phyloP scores from a whole-genome alignment of 1,140 invertebrate species.

The Cheumatopsyche charites region DNA sequence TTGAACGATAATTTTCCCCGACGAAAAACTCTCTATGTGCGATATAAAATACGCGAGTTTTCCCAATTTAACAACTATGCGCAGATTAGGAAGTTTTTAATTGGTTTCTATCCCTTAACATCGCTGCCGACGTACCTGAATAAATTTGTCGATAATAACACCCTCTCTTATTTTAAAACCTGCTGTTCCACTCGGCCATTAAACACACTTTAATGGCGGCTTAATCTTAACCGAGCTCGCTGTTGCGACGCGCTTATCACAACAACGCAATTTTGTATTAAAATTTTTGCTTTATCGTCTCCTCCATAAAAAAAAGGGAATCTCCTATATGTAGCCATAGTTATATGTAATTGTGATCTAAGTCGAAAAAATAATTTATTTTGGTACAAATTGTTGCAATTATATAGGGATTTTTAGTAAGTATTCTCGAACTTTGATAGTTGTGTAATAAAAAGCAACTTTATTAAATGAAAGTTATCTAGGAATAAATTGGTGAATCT shows the following conservation, averaged over 20 bases:
- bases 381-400: too few species aligned
- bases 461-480: too few species aligned
- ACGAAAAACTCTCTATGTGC: not conserved
- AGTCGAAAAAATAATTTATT: too few species aligned
- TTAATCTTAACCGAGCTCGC: slow-evolving; percentile 18
- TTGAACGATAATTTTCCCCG: too few species aligned
- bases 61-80: slow-evolving; percentile 18
- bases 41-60: slow-evolving; percentile 23
- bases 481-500: too few species aligned
- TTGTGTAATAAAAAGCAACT: too few species aligned
- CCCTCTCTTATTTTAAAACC: slow-evolving; percentile 31
- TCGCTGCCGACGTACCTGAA: slow-evolving; percentile 22
- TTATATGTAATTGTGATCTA: too few species aligned
- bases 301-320: slow-evolving; percentile 15
- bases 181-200: slow-evolving; percentile 18
- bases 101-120: slow-evolving; percentile 43
- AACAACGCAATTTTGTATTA: slow-evolving; percentile 12
- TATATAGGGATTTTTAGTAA: too few species aligned
- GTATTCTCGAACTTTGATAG: too few species aligned
- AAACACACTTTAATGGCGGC: slow-evolving; percentile 21
- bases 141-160: slow-evolving; percentile 47
- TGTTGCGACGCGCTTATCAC: not conserved
- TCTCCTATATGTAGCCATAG: too few species aligned
- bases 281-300: too few species aligned
- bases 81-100: slow-evolving; percentile 49